Percentiles rank a stretch among this genome's conserved stretches.
phyloP scores from a whole-genome alignment of 2,888 invertebrate species.

The Oligia strigilis region DNA sequence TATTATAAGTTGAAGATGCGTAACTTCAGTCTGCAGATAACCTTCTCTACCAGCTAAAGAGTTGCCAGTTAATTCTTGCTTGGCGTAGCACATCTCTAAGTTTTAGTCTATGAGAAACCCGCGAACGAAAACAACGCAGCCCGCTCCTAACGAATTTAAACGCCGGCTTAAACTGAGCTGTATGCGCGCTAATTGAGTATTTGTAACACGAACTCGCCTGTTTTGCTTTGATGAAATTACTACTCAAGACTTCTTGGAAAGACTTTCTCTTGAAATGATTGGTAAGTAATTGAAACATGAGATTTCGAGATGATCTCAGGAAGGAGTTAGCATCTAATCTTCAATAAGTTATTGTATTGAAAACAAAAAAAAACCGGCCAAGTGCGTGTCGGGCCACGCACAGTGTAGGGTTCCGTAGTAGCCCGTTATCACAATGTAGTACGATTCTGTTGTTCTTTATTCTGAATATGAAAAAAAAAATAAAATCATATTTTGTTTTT shows the following conservation, averaged over 20 bases:
- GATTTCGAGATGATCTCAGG: background rate
- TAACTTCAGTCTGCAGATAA: background rate
- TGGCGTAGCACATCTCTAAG: conserved; percentile 17
- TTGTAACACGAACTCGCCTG: conserved; percentile 85
- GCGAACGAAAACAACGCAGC: conserved; percentile 82
- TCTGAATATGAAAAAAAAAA: no score
- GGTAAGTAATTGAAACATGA: conserved; percentile 44
- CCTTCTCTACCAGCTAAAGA: background rate
- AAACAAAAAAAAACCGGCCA: background rate
- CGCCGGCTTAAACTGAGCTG: conserved; percentile 89
- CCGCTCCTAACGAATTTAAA: conserved; percentile 89
- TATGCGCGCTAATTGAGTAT: conserved; percentile 86
- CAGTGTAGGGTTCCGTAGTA: no score
- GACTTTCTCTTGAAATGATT: conserved; percentile 37
- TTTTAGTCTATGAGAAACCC: conserved; percentile 73
- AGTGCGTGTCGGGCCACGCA: no score
- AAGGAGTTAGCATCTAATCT: background rate
- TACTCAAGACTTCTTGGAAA: conserved; percentile 55
- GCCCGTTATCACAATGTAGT: no score
- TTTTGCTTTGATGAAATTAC: conserved; percentile 76
- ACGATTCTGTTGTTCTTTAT: no score
- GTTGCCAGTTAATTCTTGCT: background rate
- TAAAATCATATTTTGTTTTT: no score
- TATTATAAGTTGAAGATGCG: no score
- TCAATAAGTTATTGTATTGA: background rate